Base-by-base conservation (phyloP, 2,113 vertebrate genomes). In the Salvelinus namaycush region DNA sequence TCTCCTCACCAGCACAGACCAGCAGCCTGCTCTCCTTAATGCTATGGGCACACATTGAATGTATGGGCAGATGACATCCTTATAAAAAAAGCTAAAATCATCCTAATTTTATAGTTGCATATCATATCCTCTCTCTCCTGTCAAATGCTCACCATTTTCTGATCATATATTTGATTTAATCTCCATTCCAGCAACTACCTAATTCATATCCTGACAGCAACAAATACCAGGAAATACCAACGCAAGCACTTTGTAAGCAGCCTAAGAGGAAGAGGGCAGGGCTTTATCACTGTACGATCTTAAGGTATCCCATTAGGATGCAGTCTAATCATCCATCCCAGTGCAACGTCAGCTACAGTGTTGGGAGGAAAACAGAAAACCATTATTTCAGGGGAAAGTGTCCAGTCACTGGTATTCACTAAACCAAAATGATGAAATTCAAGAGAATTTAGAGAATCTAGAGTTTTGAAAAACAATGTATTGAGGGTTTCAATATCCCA, bases 221-320 rank as follows among this genome's bases (percentile, higher is more conserved):
- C 79, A 85, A 74, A 87, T 82, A 74, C 70, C 75, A 87, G 57
- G 51, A 87, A 83, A 87, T 72, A 79, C 76, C 65, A 72, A 72
- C 66, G 26, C 76, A 84, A 87, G 84, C 76, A 80, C 78, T 83
- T 87, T 84, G 77, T 76, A 59, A 68, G 51, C 73, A 48, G 18
- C 39, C 20, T 49, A 70, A 51, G 80, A 80, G 60, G 81, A 86
- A 77, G 90, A 91, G 85, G 92, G 90, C 86, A 88, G 90, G 92
- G 90, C 86, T 90, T 89, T 88, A 81, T 85, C 86, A 82, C 81
- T 85, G 85, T 81, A 75, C 18, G 18, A 83, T 78, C 80, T 92
- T 91, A 92, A 92, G 91, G 91, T 84, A 39, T 51, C 7, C 90
- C 85, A 77, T 29, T 64, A 60, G n/a, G 73, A 79, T 75, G 65